phyloP scores from a whole-genome alignment of 2,113 vertebrate species.

The Pelmatolapia mariae region DNA sequence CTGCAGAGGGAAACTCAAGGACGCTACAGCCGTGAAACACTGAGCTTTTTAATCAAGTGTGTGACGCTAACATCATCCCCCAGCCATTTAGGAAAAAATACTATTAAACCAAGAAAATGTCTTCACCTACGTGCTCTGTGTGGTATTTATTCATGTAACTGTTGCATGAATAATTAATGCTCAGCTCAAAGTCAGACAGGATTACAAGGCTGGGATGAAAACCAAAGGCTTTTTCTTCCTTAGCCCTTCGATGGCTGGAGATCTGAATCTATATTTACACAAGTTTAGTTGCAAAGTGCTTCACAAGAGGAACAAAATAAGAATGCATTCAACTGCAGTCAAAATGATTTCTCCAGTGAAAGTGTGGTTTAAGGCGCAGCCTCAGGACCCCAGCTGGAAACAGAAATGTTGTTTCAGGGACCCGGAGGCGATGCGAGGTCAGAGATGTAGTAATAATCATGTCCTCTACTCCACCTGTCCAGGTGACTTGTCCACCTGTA shows the following conservation, averaged over 20 bases:
- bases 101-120: not conserved
- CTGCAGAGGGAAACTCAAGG: not conserved
- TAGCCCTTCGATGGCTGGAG: not conserved
- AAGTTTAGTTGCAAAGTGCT: rapidly evolving
- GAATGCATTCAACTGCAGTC: not conserved
- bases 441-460: not conserved
- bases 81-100: not conserved
- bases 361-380: not conserved
- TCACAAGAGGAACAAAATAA: not conserved
- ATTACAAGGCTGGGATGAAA: not conserved
- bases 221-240: not conserved
- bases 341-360: not conserved
- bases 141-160: not conserved
- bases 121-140: not conserved
- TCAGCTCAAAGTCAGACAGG: not conserved
- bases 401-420: not conserved
- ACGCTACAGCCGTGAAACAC: not conserved
- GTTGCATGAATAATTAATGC: not conserved
- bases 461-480: not conserved
- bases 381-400: not conserved
- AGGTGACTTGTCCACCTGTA: not conserved
- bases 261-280: not conserved
- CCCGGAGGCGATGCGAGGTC: rapidly evolving
- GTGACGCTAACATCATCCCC: not conserved
- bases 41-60: not conserved